A percentile compares a stretch with the other conserved stretches of the same genome.
These are phyloP conservation scores for Stegostoma tigrinum DNA, from an alignment of 2,113 vertebrate genomes.

Conservation along the genomic window DNA sequence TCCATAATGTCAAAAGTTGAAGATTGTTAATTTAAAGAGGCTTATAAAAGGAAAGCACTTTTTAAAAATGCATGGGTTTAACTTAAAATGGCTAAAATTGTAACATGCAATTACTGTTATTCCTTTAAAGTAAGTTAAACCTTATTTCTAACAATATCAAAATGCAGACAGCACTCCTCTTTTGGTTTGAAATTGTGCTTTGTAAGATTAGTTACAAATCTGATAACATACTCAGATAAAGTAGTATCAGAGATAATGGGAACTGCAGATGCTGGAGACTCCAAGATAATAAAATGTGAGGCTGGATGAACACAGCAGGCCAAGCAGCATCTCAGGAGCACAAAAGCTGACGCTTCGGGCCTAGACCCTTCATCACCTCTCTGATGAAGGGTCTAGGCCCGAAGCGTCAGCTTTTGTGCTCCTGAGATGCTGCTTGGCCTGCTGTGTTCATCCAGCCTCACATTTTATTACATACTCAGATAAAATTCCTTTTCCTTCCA, in stretches of 20 bases:
- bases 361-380: too few relatives aligned
- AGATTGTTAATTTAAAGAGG: neutral
- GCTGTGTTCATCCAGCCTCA: too few relatives aligned
- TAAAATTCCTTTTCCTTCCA: neutral
- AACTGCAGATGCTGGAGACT: too few relatives aligned
- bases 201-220: neutral
- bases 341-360: too few relatives aligned
- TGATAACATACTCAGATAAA: neutral
- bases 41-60: neutral
- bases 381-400: too few relatives aligned
- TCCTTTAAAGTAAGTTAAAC: neutral
- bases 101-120: neutral
- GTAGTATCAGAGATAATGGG: too few relatives aligned
- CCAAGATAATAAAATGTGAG: too few relatives aligned
- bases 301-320: too few relatives aligned
- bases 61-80: neutral
- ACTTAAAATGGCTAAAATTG: neutral
- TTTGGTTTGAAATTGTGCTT: neutral
- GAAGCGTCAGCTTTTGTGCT: too few relatives aligned
- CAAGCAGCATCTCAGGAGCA: too few relatives aligned
- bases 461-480: neutral
- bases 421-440: too few relatives aligned
- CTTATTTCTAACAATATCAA: neutral
- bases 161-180: neutral
- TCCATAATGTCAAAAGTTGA: neutral